phyloP scores from a whole-genome alignment of 1,140 invertebrate species.

The Leptinotarsa undecemlineata region DNA sequence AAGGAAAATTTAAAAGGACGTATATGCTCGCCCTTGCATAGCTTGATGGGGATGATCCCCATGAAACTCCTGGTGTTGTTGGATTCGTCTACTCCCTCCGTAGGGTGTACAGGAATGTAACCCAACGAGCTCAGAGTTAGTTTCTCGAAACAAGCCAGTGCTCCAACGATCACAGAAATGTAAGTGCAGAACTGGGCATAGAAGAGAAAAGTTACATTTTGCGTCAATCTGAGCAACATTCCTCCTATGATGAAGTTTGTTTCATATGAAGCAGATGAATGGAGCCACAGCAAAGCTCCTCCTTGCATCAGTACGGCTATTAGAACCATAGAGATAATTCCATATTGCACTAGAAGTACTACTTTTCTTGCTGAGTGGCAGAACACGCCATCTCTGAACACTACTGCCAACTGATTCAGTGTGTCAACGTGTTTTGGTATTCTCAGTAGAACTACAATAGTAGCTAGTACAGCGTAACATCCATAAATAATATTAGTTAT shows the following conservation, averaged over 20 bases:
- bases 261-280: slow-evolving; percentile 36
- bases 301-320: slow-evolving; percentile 16
- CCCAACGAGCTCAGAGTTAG: slow-evolving; percentile 39
- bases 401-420: slow-evolving; percentile 36
- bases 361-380: slow-evolving; percentile 38
- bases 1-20: slow-evolving; percentile 24
- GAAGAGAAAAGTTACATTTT: slow-evolving; percentile 40
- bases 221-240: slow-evolving; percentile 37
- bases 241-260: slow-evolving; percentile 36
- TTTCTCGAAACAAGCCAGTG: slow-evolving; percentile 48
- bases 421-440: slow-evolving; percentile 37
- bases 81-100: slow-evolving; percentile 43
- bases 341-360: slow-evolving; percentile 35
- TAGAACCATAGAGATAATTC: slow-evolving; percentile 27
- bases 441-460: slow-evolving; percentile 32
- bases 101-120: slow-evolving; percentile 43
- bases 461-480: slow-evolving; percentile 37
- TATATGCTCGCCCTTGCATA: slow-evolving; percentile 43
- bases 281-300: slow-evolving; percentile 33
- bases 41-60: slow-evolving; percentile 42
- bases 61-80: slow-evolving; percentile 43
- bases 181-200: slow-evolving; percentile 42
- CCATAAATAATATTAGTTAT: slow-evolving; percentile 46
- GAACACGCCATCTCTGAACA: slow-evolving; percentile 40
- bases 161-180: slow-evolving; percentile 38